phyloP scores from a whole-genome alignment of 2,113 vertebrate species.

The Poicephalus meyeri region DNA sequence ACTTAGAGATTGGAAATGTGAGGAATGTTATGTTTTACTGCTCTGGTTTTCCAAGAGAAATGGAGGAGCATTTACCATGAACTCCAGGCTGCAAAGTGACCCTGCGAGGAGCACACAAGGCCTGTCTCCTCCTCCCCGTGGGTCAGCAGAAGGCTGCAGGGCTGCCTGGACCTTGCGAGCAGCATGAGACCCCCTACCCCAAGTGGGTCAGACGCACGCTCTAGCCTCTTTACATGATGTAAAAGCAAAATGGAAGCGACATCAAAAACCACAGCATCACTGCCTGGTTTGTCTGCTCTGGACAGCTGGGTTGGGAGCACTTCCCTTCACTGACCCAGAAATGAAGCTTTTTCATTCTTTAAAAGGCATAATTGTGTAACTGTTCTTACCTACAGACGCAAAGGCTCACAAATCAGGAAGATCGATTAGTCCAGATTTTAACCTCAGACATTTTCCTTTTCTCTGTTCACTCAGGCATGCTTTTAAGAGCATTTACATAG shows the following conservation, averaged over 20 bases:
- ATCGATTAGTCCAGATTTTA: not conserved
- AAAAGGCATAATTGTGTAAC: not conserved
- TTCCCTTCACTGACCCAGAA: not conserved
- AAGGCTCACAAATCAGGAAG: not conserved
- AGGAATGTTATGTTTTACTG: not conserved
- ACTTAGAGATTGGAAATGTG: not conserved
- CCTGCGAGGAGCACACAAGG: fast-evolving
- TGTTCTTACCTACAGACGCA: not conserved
- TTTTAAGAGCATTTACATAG: fast-evolving
- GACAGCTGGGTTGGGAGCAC: not conserved
- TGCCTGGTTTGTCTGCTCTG: not conserved
- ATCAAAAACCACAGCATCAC: fast-evolving
- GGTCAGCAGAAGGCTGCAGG: fast-evolving
- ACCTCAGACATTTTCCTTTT: not conserved
- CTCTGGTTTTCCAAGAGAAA: not conserved
- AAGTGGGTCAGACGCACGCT: fast-evolving
- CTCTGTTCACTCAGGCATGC: not conserved
- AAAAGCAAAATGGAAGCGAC: not conserved
- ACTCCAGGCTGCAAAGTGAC: fast-evolving
- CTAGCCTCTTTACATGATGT: fast-evolving
- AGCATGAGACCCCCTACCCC: fast-evolving
- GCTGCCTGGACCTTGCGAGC: not conserved
- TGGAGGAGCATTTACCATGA: not conserved
- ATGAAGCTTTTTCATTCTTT: not conserved
- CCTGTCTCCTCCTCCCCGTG: fast-evolving